Evolutionary conservation across 2,113 vertebrate species (phyloP), one percentile per base, ranked within the genome.

Genomic region (Ceuthmochares aereus): DNA sequence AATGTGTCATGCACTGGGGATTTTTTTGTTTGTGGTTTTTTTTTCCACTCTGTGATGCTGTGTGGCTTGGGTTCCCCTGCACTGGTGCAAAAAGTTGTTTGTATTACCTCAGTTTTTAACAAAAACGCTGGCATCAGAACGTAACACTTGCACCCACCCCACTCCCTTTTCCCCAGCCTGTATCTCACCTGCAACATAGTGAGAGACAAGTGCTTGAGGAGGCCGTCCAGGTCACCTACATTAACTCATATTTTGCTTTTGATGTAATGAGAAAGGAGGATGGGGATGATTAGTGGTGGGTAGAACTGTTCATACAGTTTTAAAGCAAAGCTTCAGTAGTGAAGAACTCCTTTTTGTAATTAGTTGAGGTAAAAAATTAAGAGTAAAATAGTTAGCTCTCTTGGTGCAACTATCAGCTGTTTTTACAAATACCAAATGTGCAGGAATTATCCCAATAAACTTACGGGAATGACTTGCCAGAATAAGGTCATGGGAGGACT

Each of bases 401-500:
- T 90, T 86, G 64, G 60, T 0, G 2, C 45, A 75, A 5, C 75
- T 90, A 79, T 90, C 84, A 90, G 70, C 82, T 89, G 72, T 94
- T 89, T 84, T 94, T 76, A 80, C 34, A 63, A 90, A 86, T 86
- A 84, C 68, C 91, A 80, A 67, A 87, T 95, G 73, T 94, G 91
- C 85, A 95, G 77, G 68, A 96, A 84, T 92, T 96, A 90, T 75
- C 89, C 92, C 59, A 86, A 32, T 93, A 93, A 95, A 88, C 20
- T 78, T 74, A 73, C 0, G 8, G 17, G 66, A 84, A 64, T 79
- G 73, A 51, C 58, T 93, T 95, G 90, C 88, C 90, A 93, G 90
- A 94, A 92, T 93, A 97, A 97, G 91, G 91, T 90, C 87, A 87
- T 58, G 2, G 84, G 85, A 95, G 92, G 87, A 93, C 64, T 89